Percentiles rank a stretch among this genome's conserved stretches.
phyloP scores from a whole-genome alignment of 2,113 vertebrate genomes.

The Seriola aureovittata region DNA sequence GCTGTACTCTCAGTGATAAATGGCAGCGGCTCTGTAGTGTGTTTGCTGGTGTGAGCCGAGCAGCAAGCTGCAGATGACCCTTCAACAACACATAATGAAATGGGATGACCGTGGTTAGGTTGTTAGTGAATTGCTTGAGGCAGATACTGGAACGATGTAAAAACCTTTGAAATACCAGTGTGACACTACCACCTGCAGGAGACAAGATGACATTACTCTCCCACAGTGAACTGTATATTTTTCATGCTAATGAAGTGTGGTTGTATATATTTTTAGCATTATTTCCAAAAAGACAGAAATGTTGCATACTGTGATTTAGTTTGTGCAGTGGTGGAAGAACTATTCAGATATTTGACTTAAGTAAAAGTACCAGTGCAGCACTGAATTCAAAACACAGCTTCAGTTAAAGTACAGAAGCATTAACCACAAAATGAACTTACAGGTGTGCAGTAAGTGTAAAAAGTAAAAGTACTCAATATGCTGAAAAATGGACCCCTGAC shows the following conservation, averaged over 20 bases:
- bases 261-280: background rate
- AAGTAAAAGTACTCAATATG: too few species aligned
- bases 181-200: constrained; percentile 64
- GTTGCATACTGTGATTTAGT: background rate
- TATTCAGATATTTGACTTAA: background rate
- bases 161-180: background rate
- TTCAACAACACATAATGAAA: background rate
- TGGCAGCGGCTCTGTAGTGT: background rate
- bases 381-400: too few species aligned
- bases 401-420: too few species aligned
- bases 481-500: too few species aligned
- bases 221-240: background rate
- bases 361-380: background rate
- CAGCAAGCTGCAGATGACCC: background rate
- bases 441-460: too few species aligned
- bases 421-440: too few species aligned
- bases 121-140: background rate
- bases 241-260: background rate
- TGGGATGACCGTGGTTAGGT: background rate
- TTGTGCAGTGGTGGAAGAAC: background rate
- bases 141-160: background rate
- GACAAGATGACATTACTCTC: constrained; percentile 5
- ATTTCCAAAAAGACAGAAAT: background rate
- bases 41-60: background rate
- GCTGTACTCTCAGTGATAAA: background rate